phyloP scores from a whole-genome alignment of 1,140 invertebrate genomes.

The Solenopsis fugax region DNA sequence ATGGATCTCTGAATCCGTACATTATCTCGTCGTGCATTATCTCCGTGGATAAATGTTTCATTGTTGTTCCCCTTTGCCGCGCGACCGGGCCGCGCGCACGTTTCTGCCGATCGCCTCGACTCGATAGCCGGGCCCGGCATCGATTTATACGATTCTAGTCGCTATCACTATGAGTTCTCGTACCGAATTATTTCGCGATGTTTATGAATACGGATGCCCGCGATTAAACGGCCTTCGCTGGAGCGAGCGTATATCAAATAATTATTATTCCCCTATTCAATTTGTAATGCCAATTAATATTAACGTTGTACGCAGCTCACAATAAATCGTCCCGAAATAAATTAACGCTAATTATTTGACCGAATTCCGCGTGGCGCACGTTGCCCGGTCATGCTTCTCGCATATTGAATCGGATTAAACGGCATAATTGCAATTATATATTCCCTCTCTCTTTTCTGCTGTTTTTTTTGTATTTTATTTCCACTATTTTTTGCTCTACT shows the following conservation, averaged over 20 bases:
- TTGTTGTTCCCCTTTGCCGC: constrained; percentile 61
- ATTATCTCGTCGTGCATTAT: constrained; percentile 55
- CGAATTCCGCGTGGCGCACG: constrained; percentile 48
- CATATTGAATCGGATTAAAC: constrained; percentile 49
- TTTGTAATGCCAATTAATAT: constrained; percentile 61
- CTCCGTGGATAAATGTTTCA: constrained; percentile 62
- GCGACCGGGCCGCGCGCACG: constrained; percentile 4
- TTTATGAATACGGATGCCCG: constrained; percentile 48
- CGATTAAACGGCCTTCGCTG: constrained; percentile 44
- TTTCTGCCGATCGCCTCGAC: constrained; percentile 47
- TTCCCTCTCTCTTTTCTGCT: background rate
- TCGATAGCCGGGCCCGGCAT: constrained; percentile 19
- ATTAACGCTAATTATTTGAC: constrained; percentile 64
- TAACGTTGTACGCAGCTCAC: constrained; percentile 41
- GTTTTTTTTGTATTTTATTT: too few relatives aligned
- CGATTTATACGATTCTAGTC: constrained; percentile 56
- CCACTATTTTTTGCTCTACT: too few relatives aligned
- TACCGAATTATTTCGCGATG: constrained; percentile 60
- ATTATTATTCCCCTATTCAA: constrained; percentile 60
- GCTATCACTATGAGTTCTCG: constrained; percentile 52
- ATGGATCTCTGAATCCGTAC: constrained; percentile 60
- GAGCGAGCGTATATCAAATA: constrained; percentile 46
- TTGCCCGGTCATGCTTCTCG: background rate
- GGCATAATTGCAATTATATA: constrained; percentile 44
- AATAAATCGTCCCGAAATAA: constrained; percentile 58